Evolutionary conservation across 2,797 vertebrate species (phyloP).

Genomic region (Sparus aurata): DNA sequence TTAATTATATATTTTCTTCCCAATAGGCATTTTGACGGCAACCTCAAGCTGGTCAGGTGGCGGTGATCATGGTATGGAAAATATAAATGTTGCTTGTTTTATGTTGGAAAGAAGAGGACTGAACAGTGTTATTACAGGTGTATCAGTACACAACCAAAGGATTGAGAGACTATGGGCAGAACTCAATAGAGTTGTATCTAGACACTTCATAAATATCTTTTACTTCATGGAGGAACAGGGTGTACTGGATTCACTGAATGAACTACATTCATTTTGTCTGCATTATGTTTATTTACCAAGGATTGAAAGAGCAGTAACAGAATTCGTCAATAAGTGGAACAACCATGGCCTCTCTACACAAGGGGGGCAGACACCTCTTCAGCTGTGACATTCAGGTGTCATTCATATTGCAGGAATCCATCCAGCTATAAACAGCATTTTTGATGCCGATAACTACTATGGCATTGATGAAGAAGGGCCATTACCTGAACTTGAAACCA

Average conservation of each 20-base stretch:
- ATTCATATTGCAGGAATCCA: neutral
- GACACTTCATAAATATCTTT: constrained; percentile 17
- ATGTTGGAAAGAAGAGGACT: neutral
- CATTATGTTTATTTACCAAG: constrained; percentile 10
- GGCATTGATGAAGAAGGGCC: constrained; percentile 1
- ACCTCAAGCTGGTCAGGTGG: constrained; percentile 6
- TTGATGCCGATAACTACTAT: neutral
- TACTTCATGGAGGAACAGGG: constrained; percentile 14
- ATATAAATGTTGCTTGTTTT: neutral
- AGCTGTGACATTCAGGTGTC: constrained; percentile 12
- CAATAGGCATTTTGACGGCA: constrained; percentile 10
- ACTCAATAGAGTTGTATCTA: constrained; percentile 2
- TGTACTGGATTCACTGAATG: constrained; percentile 13
- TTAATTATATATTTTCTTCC: neutral
- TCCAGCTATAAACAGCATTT: constrained; percentile 2
- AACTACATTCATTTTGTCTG: constrained; percentile 1
- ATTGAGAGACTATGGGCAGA: constrained; percentile 4
- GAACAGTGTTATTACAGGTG: constrained; percentile 1
- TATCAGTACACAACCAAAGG: neutral
- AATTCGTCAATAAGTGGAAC: constrained; percentile 16
- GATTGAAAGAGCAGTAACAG: constrained; percentile 2
- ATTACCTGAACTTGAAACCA: constrained; percentile 13
- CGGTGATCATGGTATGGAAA: neutral
- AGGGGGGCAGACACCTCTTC: constrained; percentile 6
- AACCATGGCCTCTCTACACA: constrained; percentile 28